Evolutionary conservation across 2,113 vertebrate genomes (phyloP).

Genomic region (Crotalus tigris): DNA sequence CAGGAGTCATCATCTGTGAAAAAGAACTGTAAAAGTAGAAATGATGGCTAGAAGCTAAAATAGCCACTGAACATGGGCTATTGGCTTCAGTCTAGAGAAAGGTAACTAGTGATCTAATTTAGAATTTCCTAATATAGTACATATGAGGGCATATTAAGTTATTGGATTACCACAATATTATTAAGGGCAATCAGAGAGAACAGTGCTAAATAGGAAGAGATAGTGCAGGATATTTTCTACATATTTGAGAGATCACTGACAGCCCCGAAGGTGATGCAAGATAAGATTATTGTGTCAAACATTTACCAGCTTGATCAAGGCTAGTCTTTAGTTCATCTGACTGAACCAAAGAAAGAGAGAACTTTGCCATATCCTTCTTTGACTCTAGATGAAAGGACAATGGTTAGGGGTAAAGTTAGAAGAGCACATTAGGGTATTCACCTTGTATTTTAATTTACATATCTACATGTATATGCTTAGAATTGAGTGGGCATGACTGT

Average conservation of each 20-base stretch:
- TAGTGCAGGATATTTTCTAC: neutral
- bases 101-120: neutral
- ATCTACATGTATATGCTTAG: neutral
- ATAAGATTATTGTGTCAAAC: neutral
- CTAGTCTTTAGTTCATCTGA: neutral
- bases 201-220: neutral
- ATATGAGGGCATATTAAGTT: neutral
- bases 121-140: neutral
- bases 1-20: neutral
- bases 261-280: neutral
- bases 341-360: neutral
- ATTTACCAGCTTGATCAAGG: neutral
- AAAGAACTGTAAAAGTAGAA: neutral
- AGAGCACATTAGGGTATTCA: neutral
- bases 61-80: neutral
- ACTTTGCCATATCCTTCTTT: neutral
- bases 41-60: neutral
- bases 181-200: neutral
- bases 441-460: neutral
- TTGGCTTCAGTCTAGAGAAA: neutral
- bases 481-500: neutral
- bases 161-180: neutral
- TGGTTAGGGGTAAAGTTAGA: neutral
- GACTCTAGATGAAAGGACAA: neutral
- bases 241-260: neutral